Base-by-base conservation (phyloP, 2,113 vertebrate species). In the Vidua chalybeata region DNA sequence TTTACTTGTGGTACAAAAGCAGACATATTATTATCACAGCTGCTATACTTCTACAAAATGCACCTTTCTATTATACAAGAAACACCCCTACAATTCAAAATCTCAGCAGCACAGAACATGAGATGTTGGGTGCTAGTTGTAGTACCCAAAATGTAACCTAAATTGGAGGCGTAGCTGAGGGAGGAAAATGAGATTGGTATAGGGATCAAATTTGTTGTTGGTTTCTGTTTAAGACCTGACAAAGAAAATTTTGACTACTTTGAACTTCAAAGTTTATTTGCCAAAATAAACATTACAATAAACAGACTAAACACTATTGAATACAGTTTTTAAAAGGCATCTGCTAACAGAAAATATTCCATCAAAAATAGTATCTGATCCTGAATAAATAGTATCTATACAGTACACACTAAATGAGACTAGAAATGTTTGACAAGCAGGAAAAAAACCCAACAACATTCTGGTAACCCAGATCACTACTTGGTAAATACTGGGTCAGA, bases 151-250 rank as follows among this genome's bases (percentile, higher is more conserved):
- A 68, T 64, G 15, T 48, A 66, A 37, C 20, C 61, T 31, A 58
- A 55, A 78, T 11, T 46, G 31, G 6, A 4, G 13, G 27, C 1
- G 0, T 4, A 8, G 33, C 19, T n/a, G 18, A 55, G 11, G 10
- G 6, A 13, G 2, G 1, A 3, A 64, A 80, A 66, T 19, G 11
- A 41, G n/a, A 66, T 12, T 45, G 5, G 1, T 23, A 39, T 1
- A 9, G 9, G 11, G 23, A 66, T n/a, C 26, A 63, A 28, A 21
- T 52, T 24, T 23, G 28, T 69, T 84, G 54, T 54, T 43, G 21
- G 52, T 52, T 80, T 76, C 51, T 39, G 31, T 77, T 62, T 84
- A 64, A 79, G 33, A 75, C 10, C 30, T 68, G 39, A 63, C 56
- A 77, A 91, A 82, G 13, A 86, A 62, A 80, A 74, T 22, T 80